Percentiles rank a stretch among this genome's conserved stretches.
These are phyloP conservation scores for Chrosomus eos DNA, from an alignment of 2,797 vertebrate species.

Conservation along the genomic window DNA sequence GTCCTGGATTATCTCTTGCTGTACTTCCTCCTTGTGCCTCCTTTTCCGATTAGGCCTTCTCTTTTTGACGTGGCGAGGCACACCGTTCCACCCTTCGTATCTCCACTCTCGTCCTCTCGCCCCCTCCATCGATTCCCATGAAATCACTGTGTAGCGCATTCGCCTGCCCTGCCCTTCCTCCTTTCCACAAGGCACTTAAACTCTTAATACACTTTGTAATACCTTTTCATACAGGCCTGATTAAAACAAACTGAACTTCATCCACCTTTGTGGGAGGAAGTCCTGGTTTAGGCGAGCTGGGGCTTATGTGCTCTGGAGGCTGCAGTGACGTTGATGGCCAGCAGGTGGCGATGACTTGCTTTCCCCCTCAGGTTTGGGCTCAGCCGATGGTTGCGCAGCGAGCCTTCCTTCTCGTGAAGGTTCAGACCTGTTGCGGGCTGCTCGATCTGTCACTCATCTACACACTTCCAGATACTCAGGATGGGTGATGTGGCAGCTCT, in stretches of 20 bases:
- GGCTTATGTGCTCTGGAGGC: not conserved
- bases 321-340: conserved; percentile 32
- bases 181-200: conserved; percentile 34
- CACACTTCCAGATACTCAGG: conserved; percentile 40
- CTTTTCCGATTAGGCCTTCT: conserved; percentile 55
- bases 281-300: conserved; percentile 3
- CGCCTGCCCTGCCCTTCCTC: conserved; percentile 8
- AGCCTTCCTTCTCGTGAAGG: not conserved
- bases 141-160: conserved; percentile 47
- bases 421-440: not conserved
- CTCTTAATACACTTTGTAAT: conserved; percentile 23
- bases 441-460: conserved; percentile 11
- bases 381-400: conserved; percentile 10
- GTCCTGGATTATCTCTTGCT: conserved; percentile 41
- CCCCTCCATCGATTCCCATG: conserved; percentile 60
- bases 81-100: conserved; percentile 31
- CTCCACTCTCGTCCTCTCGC: not conserved
- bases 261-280: conserved; percentile 13
- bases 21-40: conserved; percentile 55
- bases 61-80: conserved; percentile 39
- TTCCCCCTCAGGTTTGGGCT: conserved; percentile 4
- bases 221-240: conserved; percentile 14
- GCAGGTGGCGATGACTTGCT: conserved; percentile 45
- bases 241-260: conserved; percentile 5
- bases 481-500: conserved; percentile 12